Evolutionary conservation across 2,113 vertebrate genomes (phyloP).

Genomic region (Tapirus terrestris): DNA sequence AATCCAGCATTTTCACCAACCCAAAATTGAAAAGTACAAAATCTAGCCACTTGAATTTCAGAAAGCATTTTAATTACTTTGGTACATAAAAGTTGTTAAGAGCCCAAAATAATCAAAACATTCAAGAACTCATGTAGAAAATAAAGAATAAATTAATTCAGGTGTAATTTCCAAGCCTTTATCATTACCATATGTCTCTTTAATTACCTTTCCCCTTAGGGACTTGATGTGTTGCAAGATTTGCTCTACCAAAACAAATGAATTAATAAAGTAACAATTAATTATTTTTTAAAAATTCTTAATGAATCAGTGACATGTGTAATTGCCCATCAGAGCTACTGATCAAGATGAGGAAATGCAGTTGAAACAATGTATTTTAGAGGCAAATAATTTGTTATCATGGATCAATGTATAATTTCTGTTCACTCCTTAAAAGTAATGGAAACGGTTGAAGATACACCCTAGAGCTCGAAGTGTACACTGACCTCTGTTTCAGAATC

Average conservation of each 20-base stretch:
- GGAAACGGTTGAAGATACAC: not conserved
- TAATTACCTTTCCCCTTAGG: conserved; percentile 57
- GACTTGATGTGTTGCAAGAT: conserved; percentile 49
- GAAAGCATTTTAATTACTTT: conserved; percentile 18
- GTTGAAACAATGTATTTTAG: conserved; percentile 18
- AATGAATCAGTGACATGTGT: not conserved
- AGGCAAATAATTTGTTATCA: not conserved
- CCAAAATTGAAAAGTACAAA: not conserved
- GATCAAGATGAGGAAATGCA: conserved; percentile 10
- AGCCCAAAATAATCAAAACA: conserved; percentile 60
- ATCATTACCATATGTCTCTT: conserved; percentile 52
- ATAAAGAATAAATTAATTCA: conserved; percentile 66
- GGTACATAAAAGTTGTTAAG: not conserved
- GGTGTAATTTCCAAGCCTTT: conserved; percentile 41
- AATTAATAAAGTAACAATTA: conserved; percentile 56
- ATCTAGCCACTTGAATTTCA: conserved; percentile 16
- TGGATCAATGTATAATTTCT: not conserved
- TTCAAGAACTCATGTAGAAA: not conserved
- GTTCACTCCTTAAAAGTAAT: not conserved
- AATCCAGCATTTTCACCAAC: not conserved
- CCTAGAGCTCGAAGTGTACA: not conserved
- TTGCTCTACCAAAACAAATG: conserved; percentile 49
- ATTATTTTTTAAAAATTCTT: not conserved
- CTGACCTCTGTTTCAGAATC: conserved; percentile 1
- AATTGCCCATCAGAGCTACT: conserved; percentile 23